Percentiles rank a stretch among this genome's conserved stretches.
Evolutionary conservation across 2,797 vertebrate species (phyloP).

Genomic region (Setipinna tenuifilis): DNA sequence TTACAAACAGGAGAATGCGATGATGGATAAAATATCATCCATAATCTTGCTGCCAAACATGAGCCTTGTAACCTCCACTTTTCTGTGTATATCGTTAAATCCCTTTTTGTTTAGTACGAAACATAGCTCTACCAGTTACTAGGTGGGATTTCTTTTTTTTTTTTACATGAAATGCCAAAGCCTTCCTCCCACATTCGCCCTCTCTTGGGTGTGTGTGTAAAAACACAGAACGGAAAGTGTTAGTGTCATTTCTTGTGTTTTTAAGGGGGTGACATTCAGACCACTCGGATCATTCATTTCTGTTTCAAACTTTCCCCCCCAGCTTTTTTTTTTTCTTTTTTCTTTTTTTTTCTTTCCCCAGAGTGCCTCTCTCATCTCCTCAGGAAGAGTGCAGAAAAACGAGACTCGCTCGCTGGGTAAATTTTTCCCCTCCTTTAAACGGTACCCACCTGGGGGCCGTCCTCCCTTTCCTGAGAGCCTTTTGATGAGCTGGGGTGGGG

Average conservation of each 20-base stretch:
- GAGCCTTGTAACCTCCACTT: too few relatives aligned
- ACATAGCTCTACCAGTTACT: too few relatives aligned
- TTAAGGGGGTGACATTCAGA: neutral
- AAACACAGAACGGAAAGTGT: neutral
- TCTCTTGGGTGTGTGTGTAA: neutral
- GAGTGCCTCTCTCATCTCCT: neutral
- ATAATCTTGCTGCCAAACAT: too few relatives aligned
- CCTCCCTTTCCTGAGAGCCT: constrained; percentile 36
- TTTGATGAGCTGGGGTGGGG: constrained; percentile 62
- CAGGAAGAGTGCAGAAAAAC: neutral
- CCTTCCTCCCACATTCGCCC: neutral
- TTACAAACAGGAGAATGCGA: too few relatives aligned
- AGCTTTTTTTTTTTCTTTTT: too few relatives aligned
- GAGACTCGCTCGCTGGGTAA: too few relatives aligned
- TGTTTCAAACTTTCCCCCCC: neutral
- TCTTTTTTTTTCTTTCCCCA: neutral
- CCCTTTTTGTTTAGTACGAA: too few relatives aligned
- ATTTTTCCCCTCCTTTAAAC: neutral
- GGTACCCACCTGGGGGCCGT: neutral
- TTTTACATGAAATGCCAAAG: neutral
- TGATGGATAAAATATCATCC: too few relatives aligned
- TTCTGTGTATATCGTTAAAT: too few relatives aligned
- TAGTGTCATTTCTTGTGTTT: neutral
- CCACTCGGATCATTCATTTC: neutral
- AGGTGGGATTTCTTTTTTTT: too few relatives aligned